These are phyloP conservation scores for Drosophila falleni DNA, from an alignment of 2,888 invertebrate species.

Conservation along the genomic window DNA sequence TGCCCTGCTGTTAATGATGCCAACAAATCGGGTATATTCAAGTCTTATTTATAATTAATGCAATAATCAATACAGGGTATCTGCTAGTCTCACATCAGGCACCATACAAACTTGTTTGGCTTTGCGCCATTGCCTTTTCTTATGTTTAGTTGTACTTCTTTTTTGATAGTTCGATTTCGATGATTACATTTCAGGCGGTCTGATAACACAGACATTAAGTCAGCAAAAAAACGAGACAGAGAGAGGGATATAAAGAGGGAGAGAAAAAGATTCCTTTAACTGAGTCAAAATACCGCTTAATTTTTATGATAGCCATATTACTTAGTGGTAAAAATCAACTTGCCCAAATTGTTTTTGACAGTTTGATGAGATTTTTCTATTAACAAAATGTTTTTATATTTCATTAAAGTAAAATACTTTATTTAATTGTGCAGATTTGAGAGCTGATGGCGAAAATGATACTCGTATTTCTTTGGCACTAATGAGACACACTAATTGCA, in stretches of 20 bases:
- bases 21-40: not conserved
- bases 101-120: slow-evolving; percentile 28
- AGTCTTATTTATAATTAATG: not conserved
- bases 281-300: not conserved
- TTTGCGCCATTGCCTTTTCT: slow-evolving; percentile 37
- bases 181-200: slow-evolving; percentile 44
- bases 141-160: slow-evolving; percentile 28
- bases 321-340: not conserved
- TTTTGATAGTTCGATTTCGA: slow-evolving; percentile 39
- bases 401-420: slow-evolving; percentile 3
- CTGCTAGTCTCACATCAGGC: not conserved
- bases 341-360: not conserved
- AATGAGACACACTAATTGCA: slow-evolving; percentile 48
- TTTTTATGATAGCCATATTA: slow-evolving; percentile 3
- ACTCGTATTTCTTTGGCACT: slow-evolving; percentile 5
- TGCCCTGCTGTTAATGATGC: slow-evolving; percentile 9
- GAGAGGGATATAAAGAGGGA: not conserved
- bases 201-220: slow-evolving; percentile 37
- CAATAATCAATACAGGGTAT: slow-evolving; percentile 16
- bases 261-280: not conserved
- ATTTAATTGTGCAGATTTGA: not conserved
- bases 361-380: not conserved
- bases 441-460: not conserved
- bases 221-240: slow-evolving; percentile 5
- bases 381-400: not conserved